Base-by-base conservation (phyloP, 2,797 vertebrate species). In the Remorina albescens region DNA sequence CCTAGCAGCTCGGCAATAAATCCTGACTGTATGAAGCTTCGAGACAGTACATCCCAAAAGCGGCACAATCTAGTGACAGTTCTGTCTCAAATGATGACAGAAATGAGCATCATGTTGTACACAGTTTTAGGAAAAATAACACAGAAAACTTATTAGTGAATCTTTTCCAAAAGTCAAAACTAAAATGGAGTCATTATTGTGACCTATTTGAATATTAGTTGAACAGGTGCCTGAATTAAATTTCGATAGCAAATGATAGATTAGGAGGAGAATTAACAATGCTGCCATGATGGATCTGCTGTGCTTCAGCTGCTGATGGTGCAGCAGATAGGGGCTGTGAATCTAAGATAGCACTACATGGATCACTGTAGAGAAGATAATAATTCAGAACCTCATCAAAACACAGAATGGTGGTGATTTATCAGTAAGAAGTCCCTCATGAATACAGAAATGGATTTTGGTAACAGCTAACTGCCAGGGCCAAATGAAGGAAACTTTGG, bases 171-270 rank as follows among this genome's bases (percentile, higher is more conserved):
- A 67, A 68, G 47, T 26, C 1, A 25, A 67, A 74, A 60, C 44
- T 30, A 44, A 71, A 60, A 57, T 47, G 1, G 41, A 60, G 51
- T 61, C 41, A 74, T 85, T 71, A 70, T 50, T 54, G 62, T 25
- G 44, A 21, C 37, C 63, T 59, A 62, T 71, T 69, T 50, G 36
- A 71, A 76, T 78, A 71, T 83, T 65, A 81, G 60, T 63, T n/a
- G 47, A 82, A 73, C 72, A 76, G 69, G 75, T 76, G 72, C 57
- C 64, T 67, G 46, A 59, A 78, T 79, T 78, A 67, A 18, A 80
- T 83, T 78, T 82, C 68, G 49, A 82, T 66, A 69, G 67, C 46
- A 75, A 57, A 79, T 86, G 82, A 78, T 78, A 80, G 76, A 86
- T 86, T 80, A 81, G 70, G 39, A 78, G 71, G 49, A 70, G 64